These are phyloP conservation scores for Hypomecis punctinalis DNA, from an alignment of 2,888 invertebrate species.

Conservation along the genomic window DNA sequence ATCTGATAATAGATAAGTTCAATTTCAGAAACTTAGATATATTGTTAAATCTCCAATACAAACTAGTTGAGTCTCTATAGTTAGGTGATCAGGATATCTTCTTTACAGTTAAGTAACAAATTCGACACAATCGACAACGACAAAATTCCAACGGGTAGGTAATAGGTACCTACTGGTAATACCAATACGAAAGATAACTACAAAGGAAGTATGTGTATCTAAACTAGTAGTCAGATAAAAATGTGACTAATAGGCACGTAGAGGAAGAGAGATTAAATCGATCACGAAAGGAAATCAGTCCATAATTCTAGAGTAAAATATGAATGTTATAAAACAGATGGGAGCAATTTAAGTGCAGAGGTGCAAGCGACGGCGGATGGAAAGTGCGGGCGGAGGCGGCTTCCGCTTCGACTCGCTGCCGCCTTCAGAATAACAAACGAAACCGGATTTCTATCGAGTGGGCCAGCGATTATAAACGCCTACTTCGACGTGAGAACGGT, in stretches of 20 bases:
- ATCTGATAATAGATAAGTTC: too few species aligned
- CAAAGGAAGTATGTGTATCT: constrained; percentile 4
- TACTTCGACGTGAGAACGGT: constrained; percentile 46
- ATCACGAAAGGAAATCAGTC: constrained; percentile 27
- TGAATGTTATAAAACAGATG: constrained; percentile 57
- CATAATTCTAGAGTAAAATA: constrained; percentile 33
- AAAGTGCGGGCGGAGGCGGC: constrained; percentile 77
- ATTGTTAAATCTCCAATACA: too few species aligned
- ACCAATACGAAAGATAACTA: constrained; percentile 3
- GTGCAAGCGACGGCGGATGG: constrained; percentile 77
- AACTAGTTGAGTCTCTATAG: background rate
- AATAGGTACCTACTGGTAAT: background rate
- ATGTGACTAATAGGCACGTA: constrained; percentile 19
- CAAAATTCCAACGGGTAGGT: background rate
- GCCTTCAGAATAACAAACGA: constrained; percentile 83
- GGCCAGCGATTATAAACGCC: constrained; percentile 69
- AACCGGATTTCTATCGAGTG: constrained; percentile 83
- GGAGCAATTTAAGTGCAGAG: constrained; percentile 67
- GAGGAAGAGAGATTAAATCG: constrained; percentile 24
- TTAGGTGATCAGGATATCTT: constrained; percentile 4
- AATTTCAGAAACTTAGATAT: too few species aligned
- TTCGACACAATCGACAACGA: constrained; percentile 14
- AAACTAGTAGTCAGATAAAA: constrained; percentile 9
- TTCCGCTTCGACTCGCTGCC: constrained; percentile 73
- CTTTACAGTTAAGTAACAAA: background rate